These are phyloP conservation scores for Heteropelma amictum DNA, from an alignment of 2,888 invertebrate genomes.

Conservation along the genomic window DNA sequence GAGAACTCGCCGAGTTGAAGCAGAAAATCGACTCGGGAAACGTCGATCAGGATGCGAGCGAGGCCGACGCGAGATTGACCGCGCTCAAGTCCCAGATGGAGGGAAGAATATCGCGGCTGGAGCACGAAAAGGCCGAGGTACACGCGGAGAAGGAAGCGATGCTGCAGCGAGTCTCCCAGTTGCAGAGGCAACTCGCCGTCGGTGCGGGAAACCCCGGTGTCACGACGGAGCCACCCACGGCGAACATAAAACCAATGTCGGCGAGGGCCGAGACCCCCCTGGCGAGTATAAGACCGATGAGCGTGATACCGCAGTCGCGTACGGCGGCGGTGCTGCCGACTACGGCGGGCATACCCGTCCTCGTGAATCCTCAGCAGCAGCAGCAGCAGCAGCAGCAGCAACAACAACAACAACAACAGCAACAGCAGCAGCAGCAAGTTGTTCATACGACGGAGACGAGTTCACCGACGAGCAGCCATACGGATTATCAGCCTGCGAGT, in stretches of 20 bases:
- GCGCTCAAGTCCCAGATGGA: constrained; percentile 86
- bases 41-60: constrained; percentile 70
- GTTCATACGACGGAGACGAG: constrained; percentile 80
- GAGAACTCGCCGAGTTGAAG: constrained; percentile 71
- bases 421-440: constrained; percentile 82
- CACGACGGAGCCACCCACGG: constrained; percentile 85
- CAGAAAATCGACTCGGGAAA: constrained; percentile 68
- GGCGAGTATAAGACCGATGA: constrained; percentile 95
- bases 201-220: constrained; percentile 81
- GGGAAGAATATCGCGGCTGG: constrained; percentile 83
- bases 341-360: constrained; percentile 80
- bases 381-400: constrained; percentile 65
- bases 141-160: constrained; percentile 84
- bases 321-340: constrained; percentile 90
- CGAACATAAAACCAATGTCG: constrained; percentile 97
- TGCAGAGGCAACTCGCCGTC: constrained; percentile 85
- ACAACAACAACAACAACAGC: constrained; percentile 76
- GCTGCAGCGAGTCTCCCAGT: constrained; percentile 84
- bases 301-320: constrained; percentile 82
- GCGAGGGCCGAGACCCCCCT: constrained; percentile 91
- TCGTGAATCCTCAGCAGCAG: constrained; percentile 73
- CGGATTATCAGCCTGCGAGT: constrained; percentile 92
- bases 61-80: constrained; percentile 78
- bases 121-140: constrained; percentile 85
- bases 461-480: constrained; percentile 87